Evolutionary conservation across 1,140 invertebrate genomes (phyloP), one percentile per base, ranked within the genome.

Genomic region (Stegodyphus dumicola): DNA sequence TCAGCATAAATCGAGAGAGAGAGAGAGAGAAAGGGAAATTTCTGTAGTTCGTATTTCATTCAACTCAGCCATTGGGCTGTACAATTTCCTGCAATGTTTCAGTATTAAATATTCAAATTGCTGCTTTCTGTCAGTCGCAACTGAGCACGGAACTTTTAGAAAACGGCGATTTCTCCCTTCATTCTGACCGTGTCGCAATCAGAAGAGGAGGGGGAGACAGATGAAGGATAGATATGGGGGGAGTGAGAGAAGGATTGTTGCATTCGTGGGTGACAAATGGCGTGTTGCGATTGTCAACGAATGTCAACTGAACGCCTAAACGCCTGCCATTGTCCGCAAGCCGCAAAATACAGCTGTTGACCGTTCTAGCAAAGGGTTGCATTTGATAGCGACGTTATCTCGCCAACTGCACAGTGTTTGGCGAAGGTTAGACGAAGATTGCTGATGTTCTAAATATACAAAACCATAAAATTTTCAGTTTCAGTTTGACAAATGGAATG

Each of bases 251-350:
- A 60, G 33, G 56, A 52, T 33, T 49, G 48, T 15, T 13, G 60
- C 48, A 33, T 65, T 52, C 60, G 33, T 11, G 52, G 52, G 49
- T 78, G 77, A 78, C 77, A 78, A 78, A 78, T 78, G 65, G 77
- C 54, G 77, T 66, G 66, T 78, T 78, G 77, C n/a, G 52, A 69
- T 51, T 78, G 77, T 78, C 77, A 78, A 10, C 52, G 77, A 53
- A 54, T 78, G 77, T 78, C 77, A 78, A 51, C 17, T 54, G 65
- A 60, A 15, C 65, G 49, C 77, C 48, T 78, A 67, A 78, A 69
- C 52, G 77, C 77, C 65, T 52, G 65, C 15, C 51, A 78, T 78
- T 67, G 51, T 53, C 77, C 65, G 15, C 15, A 53, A 56, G 66
- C 77, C 66, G 48, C 77, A 78, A 49, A 52, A 69, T 15, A 17